These are phyloP conservation scores for Zenarchopterus dispar DNA, from an alignment of 2,797 vertebrate species.

Conservation along the genomic window DNA sequence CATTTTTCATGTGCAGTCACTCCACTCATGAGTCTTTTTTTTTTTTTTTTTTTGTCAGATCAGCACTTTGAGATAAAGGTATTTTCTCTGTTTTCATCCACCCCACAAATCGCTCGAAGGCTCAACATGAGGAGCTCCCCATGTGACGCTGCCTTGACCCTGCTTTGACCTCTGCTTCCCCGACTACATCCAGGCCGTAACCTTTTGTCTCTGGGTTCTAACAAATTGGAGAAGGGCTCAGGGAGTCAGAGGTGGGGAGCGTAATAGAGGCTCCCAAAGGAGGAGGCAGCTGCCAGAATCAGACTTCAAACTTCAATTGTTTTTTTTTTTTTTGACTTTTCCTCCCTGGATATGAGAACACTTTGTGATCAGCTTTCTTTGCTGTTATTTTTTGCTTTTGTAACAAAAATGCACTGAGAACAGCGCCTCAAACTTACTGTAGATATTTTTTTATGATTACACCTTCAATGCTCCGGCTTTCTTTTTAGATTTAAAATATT, in stretches of 20 bases:
- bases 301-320: slow-evolving; percentile 37
- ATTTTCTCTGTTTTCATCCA: slow-evolving; percentile 31
- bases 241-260: slow-evolving; percentile 22
- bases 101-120: slow-evolving; percentile 35
- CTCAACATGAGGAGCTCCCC: slow-evolving; percentile 30
- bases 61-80: slow-evolving; percentile 10
- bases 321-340: slow-evolving; percentile 3
- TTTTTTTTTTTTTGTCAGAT: background rate
- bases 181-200: slow-evolving; percentile 78
- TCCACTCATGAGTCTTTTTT: background rate
- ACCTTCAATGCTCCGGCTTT: background rate
- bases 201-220: slow-evolving; percentile 62
- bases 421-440: background rate
- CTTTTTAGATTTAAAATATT: slow-evolving; percentile 8
- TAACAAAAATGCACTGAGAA: background rate
- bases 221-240: slow-evolving; percentile 32
- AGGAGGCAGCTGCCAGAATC: slow-evolving; percentile 33
- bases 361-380: slow-evolving; percentile 16
- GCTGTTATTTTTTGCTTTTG: background rate
- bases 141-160: slow-evolving; percentile 65
- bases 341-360: background rate
- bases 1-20: background rate
- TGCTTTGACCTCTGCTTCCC: slow-evolving; percentile 70
- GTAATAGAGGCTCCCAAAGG: slow-evolving; percentile 51
- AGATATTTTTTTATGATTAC: slow-evolving; percentile 14